These are phyloP conservation scores for Microctonus aethiopoides DNA, from an alignment of 2,888 invertebrate genomes.

Conservation along the genomic window DNA sequence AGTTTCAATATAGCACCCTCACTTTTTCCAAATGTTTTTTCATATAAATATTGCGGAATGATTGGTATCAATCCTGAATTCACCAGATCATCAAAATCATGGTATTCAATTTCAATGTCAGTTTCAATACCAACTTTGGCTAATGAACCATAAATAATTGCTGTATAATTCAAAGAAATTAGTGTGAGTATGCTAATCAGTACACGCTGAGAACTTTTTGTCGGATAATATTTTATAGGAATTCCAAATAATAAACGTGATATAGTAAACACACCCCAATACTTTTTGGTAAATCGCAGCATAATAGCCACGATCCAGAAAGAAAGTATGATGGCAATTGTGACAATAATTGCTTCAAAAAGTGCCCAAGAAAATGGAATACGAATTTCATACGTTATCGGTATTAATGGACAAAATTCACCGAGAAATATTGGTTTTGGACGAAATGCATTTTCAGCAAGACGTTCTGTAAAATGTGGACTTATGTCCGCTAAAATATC, in stretches of 20 bases:
- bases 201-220: conserved; percentile 31
- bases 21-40: conserved; percentile 27
- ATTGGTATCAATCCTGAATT: conserved; percentile 33
- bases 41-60: conserved; percentile 2
- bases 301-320: conserved; percentile 17
- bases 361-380: background rate
- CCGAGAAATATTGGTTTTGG: conserved; percentile 16
- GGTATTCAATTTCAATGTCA: conserved; percentile 19
- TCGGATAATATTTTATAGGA: conserved; percentile 11
- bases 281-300: conserved; percentile 25
- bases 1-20: conserved; percentile 23
- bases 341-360: conserved; percentile 7
- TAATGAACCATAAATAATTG: conserved; percentile 38
- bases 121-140: conserved; percentile 28
- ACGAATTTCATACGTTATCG: conserved; percentile 14
- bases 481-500: conserved; percentile 30
- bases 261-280: conserved; percentile 33
- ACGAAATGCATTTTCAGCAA: conserved; percentile 13
- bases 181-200: conserved; percentile 33
- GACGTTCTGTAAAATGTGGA: conserved; percentile 19
- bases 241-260: conserved; percentile 35
- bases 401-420: conserved; percentile 38
- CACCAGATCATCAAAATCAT: conserved; percentile 37
- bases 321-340: conserved; percentile 15
- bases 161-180: conserved; percentile 35